phyloP scores from a whole-genome alignment of 2,797 vertebrate species.

The Ambastaia sidthimunki region DNA sequence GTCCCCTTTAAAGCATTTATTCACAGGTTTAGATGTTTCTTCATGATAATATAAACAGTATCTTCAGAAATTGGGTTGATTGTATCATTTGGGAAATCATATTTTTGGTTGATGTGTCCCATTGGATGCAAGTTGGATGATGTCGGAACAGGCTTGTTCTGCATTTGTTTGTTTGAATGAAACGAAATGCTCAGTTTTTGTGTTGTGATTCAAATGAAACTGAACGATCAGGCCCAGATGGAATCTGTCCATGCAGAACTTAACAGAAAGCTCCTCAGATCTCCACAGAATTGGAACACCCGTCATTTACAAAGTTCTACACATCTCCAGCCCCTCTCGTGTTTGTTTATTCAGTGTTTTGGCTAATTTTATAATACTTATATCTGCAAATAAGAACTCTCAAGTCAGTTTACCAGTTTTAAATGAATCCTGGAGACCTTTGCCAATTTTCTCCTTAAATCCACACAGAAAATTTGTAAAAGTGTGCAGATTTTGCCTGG shows the following conservation, averaged over 20 bases:
- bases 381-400: conserved; percentile 4
- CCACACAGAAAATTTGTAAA: not conserved
- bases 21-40: not conserved
- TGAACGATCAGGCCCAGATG: not conserved
- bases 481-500: not conserved
- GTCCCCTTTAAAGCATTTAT: conserved; percentile 36
- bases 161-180: not conserved
- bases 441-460: not conserved
- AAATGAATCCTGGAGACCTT: not conserved
- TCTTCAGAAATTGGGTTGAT: conserved; percentile 21
- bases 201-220: not conserved
- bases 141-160: not conserved
- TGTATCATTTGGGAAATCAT: conserved; percentile 18
- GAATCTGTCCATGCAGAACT: not conserved
- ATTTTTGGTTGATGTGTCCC: not conserved
- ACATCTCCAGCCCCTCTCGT: not conserved
- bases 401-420: not conserved
- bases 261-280: not conserved
- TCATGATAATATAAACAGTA: conserved; percentile 2
- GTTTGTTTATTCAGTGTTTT: not conserved
- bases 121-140: conserved; percentile 1
- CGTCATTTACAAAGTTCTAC: not conserved
- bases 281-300: not conserved
- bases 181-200: not conserved
- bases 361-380: not conserved